These are phyloP conservation scores for Chrysodeixis includens DNA, from an alignment of 2,888 invertebrate genomes.

Conservation along the genomic window DNA sequence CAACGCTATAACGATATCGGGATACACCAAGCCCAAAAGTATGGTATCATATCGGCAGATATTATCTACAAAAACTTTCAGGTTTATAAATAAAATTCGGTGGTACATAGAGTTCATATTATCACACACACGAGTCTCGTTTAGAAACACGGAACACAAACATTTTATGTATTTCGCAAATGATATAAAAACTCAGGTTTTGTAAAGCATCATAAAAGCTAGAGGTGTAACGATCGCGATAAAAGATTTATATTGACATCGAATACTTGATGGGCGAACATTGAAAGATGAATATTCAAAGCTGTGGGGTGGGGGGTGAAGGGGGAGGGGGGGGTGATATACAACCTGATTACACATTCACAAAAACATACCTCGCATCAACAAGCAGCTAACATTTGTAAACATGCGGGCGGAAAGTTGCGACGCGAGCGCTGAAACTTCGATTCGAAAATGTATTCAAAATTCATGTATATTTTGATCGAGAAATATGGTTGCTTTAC, in stretches of 20 bases:
- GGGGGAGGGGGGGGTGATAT: neutral
- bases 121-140: too few relatives aligned
- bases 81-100: too few relatives aligned
- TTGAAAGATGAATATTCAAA: conserved; percentile 50
- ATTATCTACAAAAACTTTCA: too few relatives aligned
- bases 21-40: too few relatives aligned
- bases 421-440: neutral
- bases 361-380: conserved; percentile 32
- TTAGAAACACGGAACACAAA: neutral
- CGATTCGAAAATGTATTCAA: too few relatives aligned
- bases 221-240: conserved; percentile 11
- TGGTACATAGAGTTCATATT: too few relatives aligned
- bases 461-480: too few relatives aligned
- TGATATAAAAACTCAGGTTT: neutral
- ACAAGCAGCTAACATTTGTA: conserved; percentile 22
- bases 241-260: conserved; percentile 29
- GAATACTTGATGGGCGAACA: conserved; percentile 45
- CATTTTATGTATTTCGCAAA: neutral
- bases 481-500: too few relatives aligned
- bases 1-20: too few relatives aligned
- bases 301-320: neutral
- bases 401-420: conserved; percentile 12
- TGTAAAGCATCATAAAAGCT: neutral
- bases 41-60: too few relatives aligned
- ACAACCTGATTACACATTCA: conserved; percentile 34